Percentiles rank a stretch among this genome's conserved stretches.
phyloP scores from a whole-genome alignment of 2,797 vertebrate species.

The Sylvia borin region DNA sequence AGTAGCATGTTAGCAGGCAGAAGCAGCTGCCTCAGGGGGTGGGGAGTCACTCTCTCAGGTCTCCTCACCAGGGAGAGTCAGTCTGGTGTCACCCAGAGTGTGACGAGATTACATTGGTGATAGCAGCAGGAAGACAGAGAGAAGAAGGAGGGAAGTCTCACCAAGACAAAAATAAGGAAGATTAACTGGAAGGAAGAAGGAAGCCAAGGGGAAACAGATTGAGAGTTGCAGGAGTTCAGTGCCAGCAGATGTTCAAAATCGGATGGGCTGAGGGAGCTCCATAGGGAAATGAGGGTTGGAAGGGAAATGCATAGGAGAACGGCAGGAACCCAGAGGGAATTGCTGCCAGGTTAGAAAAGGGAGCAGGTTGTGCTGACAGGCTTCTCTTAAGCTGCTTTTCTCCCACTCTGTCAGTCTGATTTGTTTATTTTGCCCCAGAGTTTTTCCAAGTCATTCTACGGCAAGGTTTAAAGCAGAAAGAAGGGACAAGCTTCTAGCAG shows the following conservation, averaged over 20 bases:
- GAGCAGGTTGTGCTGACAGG: conserved; percentile 50
- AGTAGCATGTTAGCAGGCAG: neutral
- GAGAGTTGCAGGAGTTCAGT: conserved; percentile 64
- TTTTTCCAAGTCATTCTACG: neutral
- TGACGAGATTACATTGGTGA: neutral
- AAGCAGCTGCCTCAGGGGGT: neutral
- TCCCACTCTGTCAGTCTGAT: neutral
- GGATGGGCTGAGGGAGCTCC: conserved; percentile 47
- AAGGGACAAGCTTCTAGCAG: neutral
- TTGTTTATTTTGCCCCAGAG: conserved; percentile 54
- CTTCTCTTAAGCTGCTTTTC: conserved; percentile 42
- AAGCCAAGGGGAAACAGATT: conserved; percentile 64
- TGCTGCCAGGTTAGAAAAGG: conserved; percentile 60
- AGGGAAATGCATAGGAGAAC: conserved; percentile 44
- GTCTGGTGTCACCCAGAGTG: neutral
- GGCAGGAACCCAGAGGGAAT: conserved; percentile 35
- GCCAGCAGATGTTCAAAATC: conserved; percentile 61
- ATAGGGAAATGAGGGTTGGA: conserved; percentile 49
- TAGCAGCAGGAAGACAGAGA: neutral
- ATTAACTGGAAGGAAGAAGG: conserved; percentile 60
- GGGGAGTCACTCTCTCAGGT: neutral
- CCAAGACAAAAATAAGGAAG: conserved; percentile 60
- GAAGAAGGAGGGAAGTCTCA: conserved; percentile 30
- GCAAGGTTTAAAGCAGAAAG: neutral
- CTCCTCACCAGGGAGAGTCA: neutral